phyloP scores from a whole-genome alignment of 2,888 invertebrate species.

The Zhuqinia jingwanae region DNA sequence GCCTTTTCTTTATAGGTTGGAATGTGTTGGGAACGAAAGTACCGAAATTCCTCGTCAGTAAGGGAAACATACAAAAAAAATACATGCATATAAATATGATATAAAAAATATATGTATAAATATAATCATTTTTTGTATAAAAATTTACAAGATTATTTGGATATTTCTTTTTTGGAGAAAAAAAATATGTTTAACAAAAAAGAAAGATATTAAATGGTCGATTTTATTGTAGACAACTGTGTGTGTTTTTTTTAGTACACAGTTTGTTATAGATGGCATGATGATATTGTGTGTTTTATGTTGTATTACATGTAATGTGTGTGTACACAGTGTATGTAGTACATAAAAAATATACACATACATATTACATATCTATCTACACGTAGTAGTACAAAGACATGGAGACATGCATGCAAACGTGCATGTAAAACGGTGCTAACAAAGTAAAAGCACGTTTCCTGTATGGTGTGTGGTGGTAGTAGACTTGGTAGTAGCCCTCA shows the following conservation, averaged over 20 bases:
- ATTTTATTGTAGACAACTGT: neutral
- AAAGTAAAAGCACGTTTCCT: conserved; percentile 57
- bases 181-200: neutral
- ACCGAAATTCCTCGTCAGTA: conserved; percentile 30
- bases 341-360: too few relatives aligned
- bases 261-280: neutral
- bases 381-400: too few relatives aligned
- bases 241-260: too few relatives aligned
- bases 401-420: neutral
- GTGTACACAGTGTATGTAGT: neutral
- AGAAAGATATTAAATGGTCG: neutral
- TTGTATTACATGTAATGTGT: conserved; percentile 12
- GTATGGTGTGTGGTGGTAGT: too few relatives aligned
- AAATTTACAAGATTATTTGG: conserved; percentile 38
- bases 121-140: neutral
- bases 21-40: conserved; percentile 29
- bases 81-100: neutral
- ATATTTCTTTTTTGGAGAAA: neutral
- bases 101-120: neutral
- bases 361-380: too few relatives aligned
- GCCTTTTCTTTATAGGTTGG: conserved; percentile 21
- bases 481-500: too few relatives aligned
- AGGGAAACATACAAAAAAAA: conserved; percentile 26
- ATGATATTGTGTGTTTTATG: neutral
- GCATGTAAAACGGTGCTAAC: conserved; percentile 29